Conservation (phyloP, 2,797 vertebrate genomes). For the Catostomus latipinnis region DNA sequence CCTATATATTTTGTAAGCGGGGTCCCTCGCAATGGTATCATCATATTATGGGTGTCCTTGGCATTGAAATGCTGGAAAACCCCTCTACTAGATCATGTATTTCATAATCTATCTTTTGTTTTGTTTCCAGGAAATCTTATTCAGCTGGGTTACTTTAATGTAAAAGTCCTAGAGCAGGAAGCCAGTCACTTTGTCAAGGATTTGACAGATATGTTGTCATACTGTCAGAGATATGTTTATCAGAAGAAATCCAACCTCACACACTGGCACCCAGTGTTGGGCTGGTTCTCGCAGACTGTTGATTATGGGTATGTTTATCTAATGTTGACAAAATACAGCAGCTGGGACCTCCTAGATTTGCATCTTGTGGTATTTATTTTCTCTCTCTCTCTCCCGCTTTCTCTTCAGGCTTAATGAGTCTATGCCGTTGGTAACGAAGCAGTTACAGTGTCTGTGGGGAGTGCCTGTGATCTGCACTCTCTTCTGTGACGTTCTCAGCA, state of each 20-base stretch:
- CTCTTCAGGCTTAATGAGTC: constrained; percentile 90
- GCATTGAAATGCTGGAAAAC: no score
- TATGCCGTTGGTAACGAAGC: constrained; percentile 94
- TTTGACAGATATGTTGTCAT: constrained; percentile 94
- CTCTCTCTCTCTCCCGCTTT: not conserved
- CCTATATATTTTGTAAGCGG: no score
- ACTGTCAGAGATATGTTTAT: constrained; percentile 97
- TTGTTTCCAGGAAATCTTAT: constrained; percentile 88
- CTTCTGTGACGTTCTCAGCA: constrained; percentile 95
- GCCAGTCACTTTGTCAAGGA: constrained; percentile 90
- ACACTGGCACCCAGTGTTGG: constrained; percentile 97
- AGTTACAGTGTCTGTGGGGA: constrained; percentile 96
- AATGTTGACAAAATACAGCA: constrained; percentile 6
- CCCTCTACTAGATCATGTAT: not conserved
- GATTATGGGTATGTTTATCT: constrained; percentile 88
- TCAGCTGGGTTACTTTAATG: constrained; percentile 88
- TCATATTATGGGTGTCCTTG: no score
- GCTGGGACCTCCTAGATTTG: not conserved
- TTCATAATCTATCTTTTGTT: not conserved
- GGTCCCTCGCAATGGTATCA: no score
- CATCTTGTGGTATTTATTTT: not conserved
- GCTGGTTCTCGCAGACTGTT: constrained; percentile 98
- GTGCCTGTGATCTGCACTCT: constrained; percentile 92
- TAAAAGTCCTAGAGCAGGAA: constrained; percentile 91
- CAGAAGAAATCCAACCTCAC: constrained; percentile 99